A percentile compares a stretch with the other conserved stretches of the same genome.
Evolutionary conservation across 2,888 invertebrate species (phyloP).

Genomic region (Chrysolina haemoptera): DNA sequence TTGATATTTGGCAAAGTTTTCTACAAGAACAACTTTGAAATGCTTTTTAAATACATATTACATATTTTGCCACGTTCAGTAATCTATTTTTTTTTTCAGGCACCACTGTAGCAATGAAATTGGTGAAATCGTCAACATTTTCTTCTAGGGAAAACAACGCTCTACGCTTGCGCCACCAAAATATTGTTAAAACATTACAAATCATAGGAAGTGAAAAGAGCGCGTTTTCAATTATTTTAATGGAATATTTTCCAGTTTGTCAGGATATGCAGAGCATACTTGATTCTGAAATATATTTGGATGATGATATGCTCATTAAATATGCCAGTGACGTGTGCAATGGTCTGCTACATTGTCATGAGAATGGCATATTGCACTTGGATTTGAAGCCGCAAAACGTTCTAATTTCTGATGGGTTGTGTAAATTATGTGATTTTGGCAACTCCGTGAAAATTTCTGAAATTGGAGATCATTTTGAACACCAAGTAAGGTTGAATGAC

Average conservation of each 20-base stretch:
- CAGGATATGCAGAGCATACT: constrained; percentile 60
- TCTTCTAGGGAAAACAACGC: constrained; percentile 60
- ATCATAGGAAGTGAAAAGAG: constrained; percentile 55
- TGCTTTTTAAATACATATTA: neutral
- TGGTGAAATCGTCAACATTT: constrained; percentile 53
- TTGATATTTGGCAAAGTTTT: no score
- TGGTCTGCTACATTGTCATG: constrained; percentile 63
- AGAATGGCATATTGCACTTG: constrained; percentile 63
- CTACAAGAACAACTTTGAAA: no score
- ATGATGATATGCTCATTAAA: constrained; percentile 41
- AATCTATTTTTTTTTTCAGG: constrained; percentile 54
- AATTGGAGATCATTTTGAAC: constrained; percentile 15
- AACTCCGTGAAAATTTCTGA: constrained; percentile 56
- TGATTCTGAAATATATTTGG: constrained; percentile 44
- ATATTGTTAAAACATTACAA: constrained; percentile 62
- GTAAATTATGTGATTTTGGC: constrained; percentile 68
- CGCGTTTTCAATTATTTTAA: constrained; percentile 61
- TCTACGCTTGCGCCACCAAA: constrained; percentile 58
- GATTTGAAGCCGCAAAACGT: constrained; percentile 67
- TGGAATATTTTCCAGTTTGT: constrained; percentile 62
- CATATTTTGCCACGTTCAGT: no score
- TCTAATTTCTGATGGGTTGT: constrained; percentile 59
- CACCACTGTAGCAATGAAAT: constrained; percentile 63
- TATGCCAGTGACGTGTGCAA: constrained; percentile 59
- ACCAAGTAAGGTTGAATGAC: constrained; percentile 30